Conservation (phyloP, 2,113 vertebrate species). For the Callipepla californica region DNA sequence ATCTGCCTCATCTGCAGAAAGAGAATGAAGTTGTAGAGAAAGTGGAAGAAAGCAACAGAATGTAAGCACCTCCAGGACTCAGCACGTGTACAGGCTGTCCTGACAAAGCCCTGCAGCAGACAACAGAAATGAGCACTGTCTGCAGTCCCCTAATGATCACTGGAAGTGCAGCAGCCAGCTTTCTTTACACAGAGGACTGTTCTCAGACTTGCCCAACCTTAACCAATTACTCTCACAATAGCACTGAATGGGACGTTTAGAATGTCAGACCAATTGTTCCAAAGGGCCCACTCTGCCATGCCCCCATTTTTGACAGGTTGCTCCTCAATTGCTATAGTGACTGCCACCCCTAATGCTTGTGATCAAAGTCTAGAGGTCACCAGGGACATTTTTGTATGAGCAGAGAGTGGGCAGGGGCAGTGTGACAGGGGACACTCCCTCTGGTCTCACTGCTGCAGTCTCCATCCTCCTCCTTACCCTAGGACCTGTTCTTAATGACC, state of each 20-base stretch:
- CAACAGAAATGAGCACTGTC: neutral
- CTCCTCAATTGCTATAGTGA: constrained; percentile 38
- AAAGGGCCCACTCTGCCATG: constrained; percentile 15
- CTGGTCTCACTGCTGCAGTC: neutral
- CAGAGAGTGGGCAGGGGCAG: neutral
- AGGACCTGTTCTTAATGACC: neutral
- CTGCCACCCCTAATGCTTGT: constrained; percentile 45
- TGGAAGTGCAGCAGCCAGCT: neutral
- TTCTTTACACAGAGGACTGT: neutral
- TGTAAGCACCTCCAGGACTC: neutral
- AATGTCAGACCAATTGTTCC: constrained; percentile 56
- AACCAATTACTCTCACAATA: constrained; percentile 59
- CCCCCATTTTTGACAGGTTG: constrained; percentile 37
- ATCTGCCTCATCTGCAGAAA: neutral
- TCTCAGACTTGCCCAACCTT: constrained; percentile 62
- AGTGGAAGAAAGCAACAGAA: neutral
- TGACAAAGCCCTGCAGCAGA: neutral
- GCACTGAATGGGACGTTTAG: neutral
- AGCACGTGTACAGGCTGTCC: neutral
- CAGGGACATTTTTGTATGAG: constrained; percentile 12
- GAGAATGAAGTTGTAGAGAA: neutral
- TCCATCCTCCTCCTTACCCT: neutral
- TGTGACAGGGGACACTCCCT: neutral
- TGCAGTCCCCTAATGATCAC: neutral
- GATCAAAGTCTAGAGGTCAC: constrained; percentile 70